Percentiles rank a stretch among this genome's conserved stretches.
phyloP scores from a whole-genome alignment of 2,113 vertebrate genomes.

The human region DNA sequence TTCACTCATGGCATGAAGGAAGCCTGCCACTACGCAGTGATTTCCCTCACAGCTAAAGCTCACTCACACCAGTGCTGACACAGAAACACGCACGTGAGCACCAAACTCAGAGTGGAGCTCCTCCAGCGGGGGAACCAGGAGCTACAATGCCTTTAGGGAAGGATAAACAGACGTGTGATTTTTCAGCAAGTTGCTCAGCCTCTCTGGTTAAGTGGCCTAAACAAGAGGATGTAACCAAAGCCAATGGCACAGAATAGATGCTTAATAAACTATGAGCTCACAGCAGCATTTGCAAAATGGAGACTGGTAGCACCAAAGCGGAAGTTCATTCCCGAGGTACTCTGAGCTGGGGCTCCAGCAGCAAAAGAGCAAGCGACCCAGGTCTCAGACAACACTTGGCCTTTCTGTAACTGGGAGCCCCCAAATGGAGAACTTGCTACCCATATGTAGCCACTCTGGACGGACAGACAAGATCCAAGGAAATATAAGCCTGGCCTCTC shows the following conservation, averaged over 20 bases:
- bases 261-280: neutral
- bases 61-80: neutral
- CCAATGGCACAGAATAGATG: neutral
- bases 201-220: neutral
- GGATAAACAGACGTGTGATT: neutral
- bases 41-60: neutral
- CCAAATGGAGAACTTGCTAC: neutral
- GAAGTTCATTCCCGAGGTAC: neutral
- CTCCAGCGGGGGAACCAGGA: fast-evolving
- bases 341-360: neutral
- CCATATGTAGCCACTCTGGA: neutral
- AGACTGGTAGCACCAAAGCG: neutral
- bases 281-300: neutral
- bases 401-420: neutral
- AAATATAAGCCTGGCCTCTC: neutral
- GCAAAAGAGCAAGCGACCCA: neutral
- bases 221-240: neutral
- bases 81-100: neutral
- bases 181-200: neutral
- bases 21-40: neutral
- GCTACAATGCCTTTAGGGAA: neutral
- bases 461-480: neutral
- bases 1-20: neutral
- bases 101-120: neutral
- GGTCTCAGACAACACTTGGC: neutral